These are phyloP conservation scores for Nematolebias whitei DNA, from an alignment of 2,113 vertebrate genomes.

Conservation along the genomic window DNA sequence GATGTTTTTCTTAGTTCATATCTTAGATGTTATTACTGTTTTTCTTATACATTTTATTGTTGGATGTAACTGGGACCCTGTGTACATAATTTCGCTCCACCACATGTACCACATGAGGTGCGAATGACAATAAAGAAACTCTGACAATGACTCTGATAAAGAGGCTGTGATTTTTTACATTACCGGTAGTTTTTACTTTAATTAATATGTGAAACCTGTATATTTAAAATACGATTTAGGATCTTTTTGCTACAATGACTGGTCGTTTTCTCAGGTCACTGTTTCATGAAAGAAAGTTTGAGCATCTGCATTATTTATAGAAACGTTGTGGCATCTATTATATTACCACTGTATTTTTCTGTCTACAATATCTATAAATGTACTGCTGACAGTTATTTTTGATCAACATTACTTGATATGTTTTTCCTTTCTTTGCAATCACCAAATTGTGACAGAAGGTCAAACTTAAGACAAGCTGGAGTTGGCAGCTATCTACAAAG, in stretches of 20 bases:
- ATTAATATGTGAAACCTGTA: neutral
- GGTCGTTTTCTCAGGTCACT: neutral
- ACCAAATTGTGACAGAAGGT: neutral
- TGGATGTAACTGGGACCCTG: too few relatives aligned
- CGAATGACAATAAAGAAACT: too few relatives aligned
- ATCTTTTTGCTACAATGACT: neutral
- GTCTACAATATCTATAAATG: neutral
- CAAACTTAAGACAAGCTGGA: neutral
- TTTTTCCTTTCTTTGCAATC: conserved; percentile 1
- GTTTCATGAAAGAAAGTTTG: neutral
- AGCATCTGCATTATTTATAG: neutral
- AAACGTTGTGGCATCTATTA: neutral
- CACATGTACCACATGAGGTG: too few relatives aligned
- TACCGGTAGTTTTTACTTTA: too few relatives aligned
- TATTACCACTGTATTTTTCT: neutral
- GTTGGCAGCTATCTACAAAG: conserved; percentile 21
- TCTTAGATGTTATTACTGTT: too few relatives aligned
- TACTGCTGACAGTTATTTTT: conserved; percentile 1
- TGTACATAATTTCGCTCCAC: too few relatives aligned
- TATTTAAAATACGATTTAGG: neutral
- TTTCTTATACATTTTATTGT: too few relatives aligned
- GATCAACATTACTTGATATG: neutral
- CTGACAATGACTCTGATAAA: too few relatives aligned
- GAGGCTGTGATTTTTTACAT: too few relatives aligned
- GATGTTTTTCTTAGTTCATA: too few relatives aligned